A percentile compares a stretch with the other conserved stretches of the same genome.
Evolutionary conservation across 2,888 invertebrate genomes (phyloP).

Genomic region (Agrochola lota): DNA sequence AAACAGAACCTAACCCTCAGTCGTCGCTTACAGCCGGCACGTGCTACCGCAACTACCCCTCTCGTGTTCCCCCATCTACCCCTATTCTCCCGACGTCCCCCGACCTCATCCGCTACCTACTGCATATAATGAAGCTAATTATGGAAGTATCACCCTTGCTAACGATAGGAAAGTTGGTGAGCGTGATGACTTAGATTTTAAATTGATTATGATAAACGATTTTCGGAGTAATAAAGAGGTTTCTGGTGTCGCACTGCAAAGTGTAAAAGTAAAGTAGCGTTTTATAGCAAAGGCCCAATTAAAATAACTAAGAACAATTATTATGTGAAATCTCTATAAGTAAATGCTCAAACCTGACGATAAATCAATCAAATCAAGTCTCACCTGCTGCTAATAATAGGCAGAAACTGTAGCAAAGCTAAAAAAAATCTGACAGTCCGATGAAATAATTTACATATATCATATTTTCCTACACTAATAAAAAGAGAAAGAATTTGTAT

Average conservation of each 20-base stretch:
- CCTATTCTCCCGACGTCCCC: slow-evolving; percentile 23
- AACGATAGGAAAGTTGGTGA: slow-evolving; percentile 39
- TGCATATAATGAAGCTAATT: slow-evolving; percentile 65
- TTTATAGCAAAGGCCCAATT: background rate
- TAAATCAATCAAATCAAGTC: background rate
- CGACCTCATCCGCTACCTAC: slow-evolving; percentile 40
- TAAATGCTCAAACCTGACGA: background rate
- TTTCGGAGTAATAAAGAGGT: slow-evolving; percentile 8
- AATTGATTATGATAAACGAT: slow-evolving; percentile 54
- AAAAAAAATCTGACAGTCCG: background rate
- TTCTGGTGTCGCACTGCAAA: slow-evolving; percentile 3
- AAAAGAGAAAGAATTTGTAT: too few species aligned
- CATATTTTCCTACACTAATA: too few species aligned
- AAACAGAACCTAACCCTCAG: slow-evolving; percentile 29
- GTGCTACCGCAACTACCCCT: slow-evolving; percentile 48
- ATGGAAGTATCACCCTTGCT: slow-evolving; percentile 48
- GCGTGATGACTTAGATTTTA: slow-evolving; percentile 22
- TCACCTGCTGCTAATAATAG: background rate
- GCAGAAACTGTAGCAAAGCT: background rate
- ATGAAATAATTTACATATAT: background rate
- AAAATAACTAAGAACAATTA: too few species aligned
- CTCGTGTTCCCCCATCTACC: slow-evolving; percentile 42
- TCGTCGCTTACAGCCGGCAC: slow-evolving; percentile 62
- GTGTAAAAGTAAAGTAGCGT: background rate
- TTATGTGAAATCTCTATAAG: background rate